Percentiles rank a stretch among this genome's conserved stretches.
phyloP scores from a whole-genome alignment of 64 coral and sea anemone genomes.

The Anthopleura sola region DNA sequence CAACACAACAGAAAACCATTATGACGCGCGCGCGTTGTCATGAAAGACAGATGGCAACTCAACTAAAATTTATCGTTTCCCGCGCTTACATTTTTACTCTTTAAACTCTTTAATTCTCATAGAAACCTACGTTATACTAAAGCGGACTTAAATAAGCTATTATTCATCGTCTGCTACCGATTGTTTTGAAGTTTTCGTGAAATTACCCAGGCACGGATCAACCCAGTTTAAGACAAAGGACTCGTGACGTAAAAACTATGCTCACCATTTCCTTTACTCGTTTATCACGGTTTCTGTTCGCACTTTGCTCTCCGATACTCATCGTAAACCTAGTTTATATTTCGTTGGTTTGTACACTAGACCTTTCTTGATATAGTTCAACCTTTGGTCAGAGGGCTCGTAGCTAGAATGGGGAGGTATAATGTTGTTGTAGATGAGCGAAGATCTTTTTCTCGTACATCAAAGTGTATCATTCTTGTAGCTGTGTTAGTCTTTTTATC shows the following conservation, averaged over 20 bases:
- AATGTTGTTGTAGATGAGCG: neutral
- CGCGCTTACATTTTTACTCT: neutral
- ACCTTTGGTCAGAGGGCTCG: neutral
- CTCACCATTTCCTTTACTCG: constrained; percentile 8
- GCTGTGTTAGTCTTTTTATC: neutral
- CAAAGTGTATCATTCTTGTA: neutral
- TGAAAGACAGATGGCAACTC: neutral
- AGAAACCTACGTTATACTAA: neutral
- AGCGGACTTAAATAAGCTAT: neutral
- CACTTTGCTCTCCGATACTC: neutral
- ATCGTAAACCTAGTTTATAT: neutral
- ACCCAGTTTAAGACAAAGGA: neutral
- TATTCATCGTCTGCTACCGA: neutral
- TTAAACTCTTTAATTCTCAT: neutral
- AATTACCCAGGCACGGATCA: neutral
- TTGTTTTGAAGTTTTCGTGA: constrained; percentile 22
- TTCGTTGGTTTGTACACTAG: neutral
- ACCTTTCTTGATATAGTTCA: constrained; percentile 1
- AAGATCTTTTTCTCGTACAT: neutral
- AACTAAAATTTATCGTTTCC: neutral
- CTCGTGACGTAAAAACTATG: constrained; percentile 25
- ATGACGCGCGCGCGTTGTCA: constrained; percentile 3
- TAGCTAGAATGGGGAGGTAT: neutral
- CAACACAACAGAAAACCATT: neutral
- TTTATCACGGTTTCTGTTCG: constrained; percentile 13